Base-by-base conservation (phyloP, 2,797 vertebrate genomes). In the Hippoglossus hippoglossus region DNA sequence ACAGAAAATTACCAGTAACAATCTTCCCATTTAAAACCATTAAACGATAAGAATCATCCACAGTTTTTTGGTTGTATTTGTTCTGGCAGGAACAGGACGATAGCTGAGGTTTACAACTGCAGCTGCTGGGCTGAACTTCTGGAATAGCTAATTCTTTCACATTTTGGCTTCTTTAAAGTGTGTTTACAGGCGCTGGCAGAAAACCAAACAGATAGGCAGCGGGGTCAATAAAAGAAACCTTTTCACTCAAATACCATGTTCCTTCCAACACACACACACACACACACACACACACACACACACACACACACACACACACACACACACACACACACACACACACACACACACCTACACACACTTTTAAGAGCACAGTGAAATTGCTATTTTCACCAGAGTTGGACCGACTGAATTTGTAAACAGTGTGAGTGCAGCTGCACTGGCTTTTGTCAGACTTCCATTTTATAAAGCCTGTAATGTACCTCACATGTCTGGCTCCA, bases 141-240 rank as follows among this genome's bases (percentile, higher is more conserved):
- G 25, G 77, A 85, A 79, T 19, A 68, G 18, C 31, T 0, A 15
- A 31, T 79, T 46, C 2, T 71, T 75, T 46, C 5, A 73, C 54
- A 41, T 77, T 82, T 76, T 61, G 28, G 77, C 60, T 80, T 71
- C 72, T 81, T 73, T 81, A 31, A 81, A 69, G 62, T 58, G 73
- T 79, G 82, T 86, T 80, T 73, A 79, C 60, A 75, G 67, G 51
- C 21, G 44, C 73, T 89, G 85, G 87, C 85, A 82, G 77, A 12
- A 74, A 82, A 85, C 82, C 87, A 84, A 77, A 81, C 71, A 69
- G 86, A 86, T 80, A 85, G 63, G 63, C 80, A 71, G 69, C 2
- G 6, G 31, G 81, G 80, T 82, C 86, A 84, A 70, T 73, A 66
- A 80, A 85, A 82, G 60, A 87, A 79, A 63, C 74, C 71, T 65